Evolutionary conservation across 2,797 vertebrate genomes (phyloP), one percentile per base, ranked within the genome.

Genomic region (Falco columbarius): DNA sequence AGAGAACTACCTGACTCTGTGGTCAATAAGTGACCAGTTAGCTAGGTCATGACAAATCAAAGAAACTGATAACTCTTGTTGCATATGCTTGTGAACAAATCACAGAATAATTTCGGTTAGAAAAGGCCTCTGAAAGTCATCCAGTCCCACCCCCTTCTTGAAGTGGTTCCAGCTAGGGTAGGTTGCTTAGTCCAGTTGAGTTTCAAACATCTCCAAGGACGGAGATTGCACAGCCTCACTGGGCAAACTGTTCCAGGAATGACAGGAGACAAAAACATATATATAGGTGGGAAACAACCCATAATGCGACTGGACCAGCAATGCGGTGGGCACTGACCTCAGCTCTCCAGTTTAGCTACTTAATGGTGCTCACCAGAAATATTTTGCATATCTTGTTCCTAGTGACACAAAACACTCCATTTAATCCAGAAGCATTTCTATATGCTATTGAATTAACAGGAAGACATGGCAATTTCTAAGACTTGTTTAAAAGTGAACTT

Each of bases 401-500:
- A 59, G 68, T 76, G 40, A 68, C 59, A 80, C 10, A 65, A 79
- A 66, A 1, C 14, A 29, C 16, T 68, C 20, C 5, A 9, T 92
- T 86, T 95, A 70, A 54, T 34, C 17, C 81, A 62, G 71, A 44
- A 84, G 12, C 7, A 10, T 70, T 89, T 76, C 52, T 74, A 9
- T 26, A 17, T 24, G 19, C 21, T 87, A 8, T 34, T 22, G 49
- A 82, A 61, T 32, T 49, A 86, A 58, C 9, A 73, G 29, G 52
- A 68, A 82, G 12, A 1, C 15, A 24, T 7, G 9, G 14, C 10
- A 85, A 59, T 20, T 76, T 89, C 71, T 54, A 77, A 88, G 49
- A 7, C 42, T 86, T 90, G 52, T 90, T 94, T 91, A 61, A 59
- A 86, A 47, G 10, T 10, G 59, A 92, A 72, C 36, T 94, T 83